Base-by-base conservation (phyloP, 1,140 invertebrate genomes). In the Penaeus indicus region DNA sequence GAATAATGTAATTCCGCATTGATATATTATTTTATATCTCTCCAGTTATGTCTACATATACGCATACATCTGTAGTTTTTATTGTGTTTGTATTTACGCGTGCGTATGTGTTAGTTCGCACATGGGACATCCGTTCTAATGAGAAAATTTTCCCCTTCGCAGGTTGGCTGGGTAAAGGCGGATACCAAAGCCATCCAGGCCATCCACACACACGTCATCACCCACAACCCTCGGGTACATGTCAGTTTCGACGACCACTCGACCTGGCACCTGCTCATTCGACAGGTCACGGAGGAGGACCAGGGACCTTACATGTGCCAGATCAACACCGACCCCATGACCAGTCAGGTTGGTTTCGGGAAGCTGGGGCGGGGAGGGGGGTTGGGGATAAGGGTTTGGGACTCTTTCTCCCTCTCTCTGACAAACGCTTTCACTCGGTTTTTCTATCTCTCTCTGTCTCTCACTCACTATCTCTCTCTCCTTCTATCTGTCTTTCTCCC, bases 161-260 rank as follows among this genome's bases (percentile, higher is more conserved):
- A 97, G 97, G 96, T 98, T 90, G 97, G 96, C 75, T 98, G 97
- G 97, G 97, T 98, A 92, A 97, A 97, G 92, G 96, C 96, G 11
- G 97, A 97, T 93, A 96, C 96, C 11, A 96, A 97, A 93, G 96
- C 96, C 82, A 97, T 98, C 91, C 94, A 98, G 90, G 97, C 97
- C 7, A 97, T 97, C 91, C 97, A 98, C 92, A 97, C 96, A 69
- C 96, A 97, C 92, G 96, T 97, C 94, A 97, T 98, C 89, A 96
- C 97, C 22, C 94, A 97, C 92, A 97, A 97, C 94, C 95, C 96
- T 54, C 83, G 93, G 38, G 91, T 93, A 18, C 90, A 91, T 5
- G 92, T 93, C 0, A 90, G 92, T 60, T 92, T 92, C 90, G 91
- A 89, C 80, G 92, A 97, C 75, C 96, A 97, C 93, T 97, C 97